Evolutionary conservation across 2,113 vertebrate species (phyloP).

Genomic region (Raja brachyura): DNA sequence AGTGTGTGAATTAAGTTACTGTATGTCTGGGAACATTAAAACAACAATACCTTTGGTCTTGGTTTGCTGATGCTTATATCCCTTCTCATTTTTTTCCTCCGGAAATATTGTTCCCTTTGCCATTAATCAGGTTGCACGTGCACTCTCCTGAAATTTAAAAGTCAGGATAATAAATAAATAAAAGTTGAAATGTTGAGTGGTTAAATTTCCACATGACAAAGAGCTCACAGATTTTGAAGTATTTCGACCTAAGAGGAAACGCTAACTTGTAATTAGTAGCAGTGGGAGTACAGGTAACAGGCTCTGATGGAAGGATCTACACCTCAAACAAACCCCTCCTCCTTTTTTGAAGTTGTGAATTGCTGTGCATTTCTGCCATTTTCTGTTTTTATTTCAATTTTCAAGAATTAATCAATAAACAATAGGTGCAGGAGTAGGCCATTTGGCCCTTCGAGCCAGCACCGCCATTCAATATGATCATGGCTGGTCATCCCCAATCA

Average conservation of each 20-base stretch:
- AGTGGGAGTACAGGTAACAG: neutral
- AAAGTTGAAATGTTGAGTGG: neutral
- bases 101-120: neutral
- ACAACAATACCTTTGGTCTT: neutral
- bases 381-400: neutral
- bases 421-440: too few species aligned
- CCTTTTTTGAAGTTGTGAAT: neutral
- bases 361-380: neutral
- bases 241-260: neutral
- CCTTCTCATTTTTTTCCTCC: neutral
- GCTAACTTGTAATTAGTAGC: neutral
- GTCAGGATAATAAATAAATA: neutral
- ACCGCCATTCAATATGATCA: too few species aligned
- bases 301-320: neutral
- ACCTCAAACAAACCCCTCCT: neutral
- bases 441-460: too few species aligned
- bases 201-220: neutral
- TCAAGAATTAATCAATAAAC: neutral
- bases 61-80: neutral
- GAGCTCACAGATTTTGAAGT: neutral
- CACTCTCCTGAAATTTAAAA: constrained; percentile 8
- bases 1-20: neutral
- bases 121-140: neutral
- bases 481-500: too few species aligned
- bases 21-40: neutral